These are phyloP conservation scores for Arctia plantaginis DNA, from an alignment of 2,888 invertebrate genomes.

Conservation along the genomic window DNA sequence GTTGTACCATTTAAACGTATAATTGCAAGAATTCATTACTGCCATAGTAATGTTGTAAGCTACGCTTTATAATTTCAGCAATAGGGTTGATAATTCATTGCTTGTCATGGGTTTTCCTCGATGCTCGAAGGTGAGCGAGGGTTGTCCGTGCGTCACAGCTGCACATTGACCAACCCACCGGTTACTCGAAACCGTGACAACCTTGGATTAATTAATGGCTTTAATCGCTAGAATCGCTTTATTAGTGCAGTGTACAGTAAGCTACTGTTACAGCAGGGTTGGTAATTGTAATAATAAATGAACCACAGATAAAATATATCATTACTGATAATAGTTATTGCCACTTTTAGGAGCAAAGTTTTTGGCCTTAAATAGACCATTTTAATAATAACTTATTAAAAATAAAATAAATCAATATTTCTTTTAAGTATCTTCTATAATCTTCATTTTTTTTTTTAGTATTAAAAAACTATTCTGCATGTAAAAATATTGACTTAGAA, in stretches of 20 bases:
- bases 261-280: not conserved
- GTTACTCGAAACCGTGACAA: constrained; percentile 50
- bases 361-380: too few relatives aligned
- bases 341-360: too few relatives aligned
- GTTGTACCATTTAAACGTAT: constrained; percentile 39
- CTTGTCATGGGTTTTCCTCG: constrained; percentile 68
- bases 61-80: constrained; percentile 36
- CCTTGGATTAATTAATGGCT: constrained; percentile 43
- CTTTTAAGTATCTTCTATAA: too few relatives aligned
- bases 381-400: too few relatives aligned
- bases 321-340: too few relatives aligned
- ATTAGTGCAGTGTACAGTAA: constrained; percentile 3
- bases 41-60: constrained; percentile 37
- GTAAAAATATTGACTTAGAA: too few relatives aligned
- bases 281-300: not conserved
- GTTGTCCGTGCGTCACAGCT: constrained; percentile 68
- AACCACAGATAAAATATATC: not conserved
- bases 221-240: constrained; percentile 22
- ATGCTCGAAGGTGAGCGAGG: constrained; percentile 70
- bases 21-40: constrained; percentile 65
- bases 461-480: too few relatives aligned
- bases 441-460: too few relatives aligned
- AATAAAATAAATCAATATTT: too few relatives aligned
- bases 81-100: constrained; percentile 52
- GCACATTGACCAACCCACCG: constrained; percentile 61